phyloP scores from a whole-genome alignment of 92 coral and sea anemone genomes.

The Zoanthus solanderi region DNA sequence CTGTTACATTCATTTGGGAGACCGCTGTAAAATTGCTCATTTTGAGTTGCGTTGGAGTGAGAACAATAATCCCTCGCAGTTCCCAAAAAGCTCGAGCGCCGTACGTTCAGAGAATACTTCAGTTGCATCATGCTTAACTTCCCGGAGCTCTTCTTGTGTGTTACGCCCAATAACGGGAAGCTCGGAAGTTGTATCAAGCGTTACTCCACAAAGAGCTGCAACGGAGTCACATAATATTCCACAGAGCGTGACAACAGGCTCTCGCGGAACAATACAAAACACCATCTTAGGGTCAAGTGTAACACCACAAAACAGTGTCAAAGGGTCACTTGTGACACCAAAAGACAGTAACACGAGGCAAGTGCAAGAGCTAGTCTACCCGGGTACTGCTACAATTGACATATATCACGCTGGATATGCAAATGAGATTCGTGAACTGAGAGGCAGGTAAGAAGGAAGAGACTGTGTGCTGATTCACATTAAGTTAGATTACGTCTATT shows the following conservation, averaged over 20 bases:
- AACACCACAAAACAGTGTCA: not conserved
- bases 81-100: not conserved
- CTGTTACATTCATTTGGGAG: conserved; percentile 81
- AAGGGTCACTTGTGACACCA: not conserved
- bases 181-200: not conserved
- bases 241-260: not conserved
- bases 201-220: not conserved
- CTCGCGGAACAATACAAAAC: not conserved
- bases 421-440: conserved; percentile 28
- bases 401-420: conserved; percentile 79
- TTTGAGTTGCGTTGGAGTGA: conserved; percentile 83
- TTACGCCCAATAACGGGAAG: not conserved
- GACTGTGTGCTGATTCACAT: too few relatives aligned
- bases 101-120: not conserved
- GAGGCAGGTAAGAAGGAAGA: not conserved
- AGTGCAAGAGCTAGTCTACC: conserved; percentile 27
- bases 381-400: conserved; percentile 74
- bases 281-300: not conserved
- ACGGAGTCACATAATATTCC: not conserved
- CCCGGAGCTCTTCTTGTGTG: not conserved
- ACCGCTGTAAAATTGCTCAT: conserved; percentile 69
- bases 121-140: not conserved
- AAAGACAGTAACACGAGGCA: not conserved
- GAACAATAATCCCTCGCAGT: conserved; percentile 25
- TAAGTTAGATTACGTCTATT: too few relatives aligned